Percentiles rank a stretch among this genome's conserved stretches.
Evolutionary conservation across 2,888 invertebrate genomes (phyloP).

Genomic region (Merodon equestris): DNA sequence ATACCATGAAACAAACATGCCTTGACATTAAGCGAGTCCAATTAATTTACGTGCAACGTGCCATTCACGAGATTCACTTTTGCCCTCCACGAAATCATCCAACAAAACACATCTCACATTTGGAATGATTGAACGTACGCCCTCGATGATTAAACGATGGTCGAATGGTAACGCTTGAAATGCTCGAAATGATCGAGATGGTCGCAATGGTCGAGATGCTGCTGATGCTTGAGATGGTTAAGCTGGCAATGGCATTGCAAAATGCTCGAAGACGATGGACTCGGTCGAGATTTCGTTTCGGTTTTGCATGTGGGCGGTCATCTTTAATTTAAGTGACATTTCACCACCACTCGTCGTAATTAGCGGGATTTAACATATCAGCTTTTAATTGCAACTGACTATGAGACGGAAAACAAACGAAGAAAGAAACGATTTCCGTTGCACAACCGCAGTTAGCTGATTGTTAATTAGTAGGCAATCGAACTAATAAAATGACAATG

Average conservation of each 20-base stretch:
- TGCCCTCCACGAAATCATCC: slow-evolving; percentile 19
- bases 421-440: slow-evolving; percentile 14
- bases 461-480: too few relatives aligned
- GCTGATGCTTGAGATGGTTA: slow-evolving; percentile 3
- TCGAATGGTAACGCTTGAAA: too few relatives aligned
- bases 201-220: too few relatives aligned
- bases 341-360: slow-evolving; percentile 64
- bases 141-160: slow-evolving; percentile 12
- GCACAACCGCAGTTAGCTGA: slow-evolving; percentile 25
- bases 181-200: too few relatives aligned
- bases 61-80: slow-evolving; percentile 34
- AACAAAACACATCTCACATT: slow-evolving; percentile 43
- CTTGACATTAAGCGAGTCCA: slow-evolving; percentile 44
- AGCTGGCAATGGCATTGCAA: not conserved
- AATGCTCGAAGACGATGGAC: not conserved
- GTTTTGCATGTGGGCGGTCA: slow-evolving; percentile 59
- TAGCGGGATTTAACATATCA: slow-evolving; percentile 54
- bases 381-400: slow-evolving; percentile 59
- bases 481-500: too few relatives aligned
- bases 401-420: slow-evolving; percentile 10
- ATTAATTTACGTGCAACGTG: slow-evolving; percentile 47
- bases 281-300: too few relatives aligned
- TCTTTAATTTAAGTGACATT: slow-evolving; percentile 67
- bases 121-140: slow-evolving; percentile 35
- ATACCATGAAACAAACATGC: slow-evolving; percentile 10